phyloP scores from a whole-genome alignment of 1,140 invertebrate species.

The Frieseomelitta varia region DNA sequence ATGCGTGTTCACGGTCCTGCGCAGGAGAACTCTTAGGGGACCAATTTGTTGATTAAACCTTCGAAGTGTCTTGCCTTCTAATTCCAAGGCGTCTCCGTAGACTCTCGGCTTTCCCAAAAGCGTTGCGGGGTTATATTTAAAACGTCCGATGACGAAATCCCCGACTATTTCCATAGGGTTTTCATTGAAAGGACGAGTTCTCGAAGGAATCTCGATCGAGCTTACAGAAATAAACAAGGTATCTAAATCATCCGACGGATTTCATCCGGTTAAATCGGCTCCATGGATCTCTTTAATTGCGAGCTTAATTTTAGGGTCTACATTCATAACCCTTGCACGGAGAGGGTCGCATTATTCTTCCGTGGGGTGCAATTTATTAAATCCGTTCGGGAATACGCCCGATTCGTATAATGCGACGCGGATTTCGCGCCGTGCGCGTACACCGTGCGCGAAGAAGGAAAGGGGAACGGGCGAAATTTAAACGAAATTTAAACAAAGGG shows the following conservation, averaged over 20 bases:
- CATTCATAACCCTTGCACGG: slow-evolving; percentile 74
- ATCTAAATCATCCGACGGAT: slow-evolving; percentile 28
- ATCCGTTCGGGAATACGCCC: slow-evolving; percentile 41
- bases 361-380: slow-evolving; percentile 56
- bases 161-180: too few species aligned
- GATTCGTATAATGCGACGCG: slow-evolving; percentile 11
- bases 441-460: not conserved
- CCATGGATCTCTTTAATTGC: slow-evolving; percentile 68
- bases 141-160: not conserved
- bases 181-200: not conserved
- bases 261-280: slow-evolving; percentile 51
- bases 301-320: slow-evolving; percentile 71
- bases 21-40: slow-evolving; percentile 69
- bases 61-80: slow-evolving; percentile 57
- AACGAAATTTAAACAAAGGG: not conserved
- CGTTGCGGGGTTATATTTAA: not conserved
- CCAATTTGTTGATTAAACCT: slow-evolving; percentile 77
- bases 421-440: not conserved
- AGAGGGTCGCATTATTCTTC: slow-evolving; percentile 51
- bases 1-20: slow-evolving; percentile 68
- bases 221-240: not conserved
- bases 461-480: too few species aligned
- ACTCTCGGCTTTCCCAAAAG: too few species aligned
- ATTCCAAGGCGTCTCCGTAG: not conserved
- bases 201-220: not conserved